Percentiles rank a stretch among this genome's conserved stretches.
phyloP scores from a whole-genome alignment of 1,140 invertebrate genomes.

The Portunus trituberculatus region DNA sequence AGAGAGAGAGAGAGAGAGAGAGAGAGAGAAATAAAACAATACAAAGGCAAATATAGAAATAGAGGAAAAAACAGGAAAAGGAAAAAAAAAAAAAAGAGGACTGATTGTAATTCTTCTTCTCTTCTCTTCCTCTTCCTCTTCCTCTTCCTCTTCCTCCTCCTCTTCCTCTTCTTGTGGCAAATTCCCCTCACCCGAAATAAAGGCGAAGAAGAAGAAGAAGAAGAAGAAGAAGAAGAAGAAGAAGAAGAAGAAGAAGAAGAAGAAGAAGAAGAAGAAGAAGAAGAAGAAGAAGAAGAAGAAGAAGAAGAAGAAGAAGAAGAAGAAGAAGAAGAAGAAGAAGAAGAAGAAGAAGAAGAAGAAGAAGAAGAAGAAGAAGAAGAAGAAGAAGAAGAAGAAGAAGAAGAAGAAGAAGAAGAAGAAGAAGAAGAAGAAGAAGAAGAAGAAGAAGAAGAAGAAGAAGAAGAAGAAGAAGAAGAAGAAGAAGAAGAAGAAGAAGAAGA shows the following conservation, averaged over 20 bases:
- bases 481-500: not conserved
- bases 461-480: not conserved
- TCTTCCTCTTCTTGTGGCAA: no score
- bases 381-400: not conserved
- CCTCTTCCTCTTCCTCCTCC: no score
- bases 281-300: not conserved
- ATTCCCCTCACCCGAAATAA: no score
- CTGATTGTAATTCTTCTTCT: no score
- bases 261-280: not conserved
- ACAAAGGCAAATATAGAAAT: no score
- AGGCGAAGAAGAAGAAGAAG: no score
- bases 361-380: not conserved
- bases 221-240: not conserved
- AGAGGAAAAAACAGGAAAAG: no score
- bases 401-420: not conserved
- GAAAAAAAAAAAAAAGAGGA: no score
- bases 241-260: not conserved
- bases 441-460: not conserved
- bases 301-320: not conserved
- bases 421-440: not conserved
- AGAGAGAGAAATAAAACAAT: no score
- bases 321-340: not conserved
- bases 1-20: no score
- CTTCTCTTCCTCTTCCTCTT: no score
- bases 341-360: not conserved